phyloP scores from a whole-genome alignment of 2,888 invertebrate species.

The Hylaea fasciaria region DNA sequence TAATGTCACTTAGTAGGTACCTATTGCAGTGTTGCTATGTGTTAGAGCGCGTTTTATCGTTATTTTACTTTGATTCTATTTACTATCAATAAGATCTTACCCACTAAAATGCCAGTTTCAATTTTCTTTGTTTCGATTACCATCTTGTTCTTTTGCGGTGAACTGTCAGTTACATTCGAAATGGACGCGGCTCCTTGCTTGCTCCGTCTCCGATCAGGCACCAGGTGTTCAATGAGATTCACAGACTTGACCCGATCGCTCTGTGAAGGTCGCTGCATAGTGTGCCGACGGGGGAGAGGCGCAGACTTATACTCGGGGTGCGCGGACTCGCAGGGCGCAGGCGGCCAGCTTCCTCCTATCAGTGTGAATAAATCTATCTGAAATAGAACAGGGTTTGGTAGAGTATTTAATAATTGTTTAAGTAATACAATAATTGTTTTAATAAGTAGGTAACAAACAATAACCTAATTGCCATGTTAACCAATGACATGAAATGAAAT shows the following conservation, averaged over 20 bases:
- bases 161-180: conserved; percentile 45
- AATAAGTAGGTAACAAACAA: too few relatives aligned
- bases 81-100: conserved; percentile 48
- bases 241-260: conserved; percentile 85
- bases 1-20: too few relatives aligned
- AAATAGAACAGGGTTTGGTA: conserved; percentile 26
- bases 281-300: conserved; percentile 58
- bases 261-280: conserved; percentile 71
- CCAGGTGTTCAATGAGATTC: conserved; percentile 85
- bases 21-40: too few relatives aligned
- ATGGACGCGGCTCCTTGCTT: conserved; percentile 50
- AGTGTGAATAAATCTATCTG: conserved; percentile 76
- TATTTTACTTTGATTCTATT: not conserved
- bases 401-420: too few relatives aligned
- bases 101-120: conserved; percentile 78
- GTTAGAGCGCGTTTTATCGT: too few relatives aligned
- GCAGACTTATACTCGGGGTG: conserved; percentile 69
- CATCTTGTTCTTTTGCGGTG: conserved; percentile 64
- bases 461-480: too few relatives aligned
- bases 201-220: conserved; percentile 68
- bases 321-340: conserved; percentile 70
- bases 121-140: conserved; percentile 78
- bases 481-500: too few relatives aligned
- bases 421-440: too few relatives aligned
- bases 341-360: conserved; percentile 81